Evolutionary conservation across 2,113 vertebrate genomes (phyloP).

Genomic region (Accipiter cooperii): DNA sequence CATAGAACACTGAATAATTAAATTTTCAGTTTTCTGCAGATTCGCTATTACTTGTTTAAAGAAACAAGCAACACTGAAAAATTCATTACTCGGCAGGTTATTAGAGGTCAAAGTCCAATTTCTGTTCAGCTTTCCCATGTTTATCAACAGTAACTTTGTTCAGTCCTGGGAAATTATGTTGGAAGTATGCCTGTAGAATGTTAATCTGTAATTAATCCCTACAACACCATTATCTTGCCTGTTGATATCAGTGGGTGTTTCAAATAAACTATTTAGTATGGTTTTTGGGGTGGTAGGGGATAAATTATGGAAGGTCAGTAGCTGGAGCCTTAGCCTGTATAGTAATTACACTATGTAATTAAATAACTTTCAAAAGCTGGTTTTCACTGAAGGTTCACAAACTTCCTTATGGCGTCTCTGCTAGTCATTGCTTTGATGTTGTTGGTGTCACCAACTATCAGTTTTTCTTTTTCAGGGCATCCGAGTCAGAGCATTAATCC

Average conservation of each 20-base stretch:
- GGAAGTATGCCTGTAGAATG: not conserved
- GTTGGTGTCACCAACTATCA: not conserved
- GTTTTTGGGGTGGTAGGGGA: not conserved
- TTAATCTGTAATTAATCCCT: not conserved
- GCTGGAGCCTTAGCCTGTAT: not conserved
- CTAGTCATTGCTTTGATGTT: not conserved
- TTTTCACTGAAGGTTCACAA: not conserved
- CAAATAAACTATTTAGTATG: not conserved
- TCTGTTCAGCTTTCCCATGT: not conserved
- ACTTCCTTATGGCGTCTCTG: not conserved
- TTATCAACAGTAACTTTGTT: not conserved
- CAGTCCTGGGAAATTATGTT: not conserved
- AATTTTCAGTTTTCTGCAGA: not conserved
- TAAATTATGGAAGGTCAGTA: not conserved
- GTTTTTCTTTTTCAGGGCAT: constrained; percentile 50
- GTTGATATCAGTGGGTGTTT: not conserved
- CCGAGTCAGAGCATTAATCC: constrained; percentile 49
- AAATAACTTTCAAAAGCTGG: not conserved
- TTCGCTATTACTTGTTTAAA: not conserved
- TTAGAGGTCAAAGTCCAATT: not conserved
- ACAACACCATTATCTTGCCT: not conserved
- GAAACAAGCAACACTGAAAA: not conserved
- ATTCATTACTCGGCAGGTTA: not conserved
- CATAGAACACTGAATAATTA: not conserved
- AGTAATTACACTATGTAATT: not conserved